Conservation (phyloP, 37 sponge, comb jelly and placozoan genomes). For the Amphimedon queenslandica region DNA sequence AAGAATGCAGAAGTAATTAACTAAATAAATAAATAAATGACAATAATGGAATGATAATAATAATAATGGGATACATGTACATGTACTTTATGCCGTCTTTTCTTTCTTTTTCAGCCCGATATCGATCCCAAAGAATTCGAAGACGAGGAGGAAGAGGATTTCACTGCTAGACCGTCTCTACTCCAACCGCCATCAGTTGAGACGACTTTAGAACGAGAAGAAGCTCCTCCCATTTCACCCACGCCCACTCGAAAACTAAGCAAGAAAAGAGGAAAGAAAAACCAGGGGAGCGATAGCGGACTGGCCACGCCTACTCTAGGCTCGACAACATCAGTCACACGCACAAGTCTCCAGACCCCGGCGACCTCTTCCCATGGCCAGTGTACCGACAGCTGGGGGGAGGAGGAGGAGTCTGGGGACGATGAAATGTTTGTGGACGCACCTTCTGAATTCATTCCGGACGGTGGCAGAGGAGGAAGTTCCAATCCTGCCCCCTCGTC, state of each 20-base stretch:
- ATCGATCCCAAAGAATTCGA: background rate
- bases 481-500: constrained; percentile 1
- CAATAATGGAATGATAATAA: background rate
- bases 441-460: constrained; percentile 12
- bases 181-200: too few relatives aligned
- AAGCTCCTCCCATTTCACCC: too few relatives aligned
- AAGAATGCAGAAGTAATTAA: constrained; percentile 18
- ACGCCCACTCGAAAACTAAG: too few relatives aligned
- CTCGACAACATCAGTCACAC: background rate
- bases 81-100: too few relatives aligned
- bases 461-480: background rate
- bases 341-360: background rate
- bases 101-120: too few relatives aligned
- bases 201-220: too few relatives aligned
- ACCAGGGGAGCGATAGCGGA: background rate
- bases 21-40: background rate
- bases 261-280: background rate
- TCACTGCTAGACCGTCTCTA: too few relatives aligned
- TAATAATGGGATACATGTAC: background rate
- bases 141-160: constrained; percentile 22
- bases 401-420: constrained; percentile 5
- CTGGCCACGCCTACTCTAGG: background rate
- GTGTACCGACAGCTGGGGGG: background rate
- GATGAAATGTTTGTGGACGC: constrained; percentile 32
- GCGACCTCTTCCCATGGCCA: too few relatives aligned